Evolutionary conservation across 2,797 vertebrate species (phyloP), one percentile per base, ranked within the genome.

Genomic region (Notoglanidium macrostoma): DNA sequence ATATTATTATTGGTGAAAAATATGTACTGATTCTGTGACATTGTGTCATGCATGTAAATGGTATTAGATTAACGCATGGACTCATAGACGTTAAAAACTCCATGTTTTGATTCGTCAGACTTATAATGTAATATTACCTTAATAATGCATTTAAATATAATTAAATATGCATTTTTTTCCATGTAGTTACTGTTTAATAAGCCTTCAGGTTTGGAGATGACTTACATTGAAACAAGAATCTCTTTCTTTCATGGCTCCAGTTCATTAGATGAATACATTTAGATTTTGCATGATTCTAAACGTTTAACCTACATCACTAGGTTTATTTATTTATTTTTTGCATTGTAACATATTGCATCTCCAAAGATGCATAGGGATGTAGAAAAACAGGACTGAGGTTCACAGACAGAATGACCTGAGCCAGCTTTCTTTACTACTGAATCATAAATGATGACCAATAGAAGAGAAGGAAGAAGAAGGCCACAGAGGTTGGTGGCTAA

Each of bases 401-500:
- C 32, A 80, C 23, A 0, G 61, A 67, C 15, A 51, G 44, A 32
- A 5, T 51, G 80, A 65, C 80, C 46, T 44, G 65, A 26, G 74
- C 15, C 61, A 54, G 49, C 8, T 35, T n/a, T 57, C 32, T 78
- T 40, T 68, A 14, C 3, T 17, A 73, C 55, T 83, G 63, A 57
- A 61, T 46, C 54, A 59, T 46, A 83, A 51, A 83, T 70, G 46
- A 80, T 79, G 63, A 44, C 59, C 44, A 78, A 67, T 54, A 70
- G 32, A 79, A 29, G 46, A 67, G 59, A 54, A n/a, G 32, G 23
- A 61, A 65, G 44, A 65, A 77, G 61, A 79, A 79, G 29, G 59
- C 85, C n/a, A 79, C 21, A 54, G 70, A 76, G 55, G 68, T 40
- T 74, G 68, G 81, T 87, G 68, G 77, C 29, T 86, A 81, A 72